Percentiles rank a stretch among this genome's conserved stretches.
Evolutionary conservation across 2,797 vertebrate species (phyloP).

Genomic region (Buphagus erythrorhynchus): DNA sequence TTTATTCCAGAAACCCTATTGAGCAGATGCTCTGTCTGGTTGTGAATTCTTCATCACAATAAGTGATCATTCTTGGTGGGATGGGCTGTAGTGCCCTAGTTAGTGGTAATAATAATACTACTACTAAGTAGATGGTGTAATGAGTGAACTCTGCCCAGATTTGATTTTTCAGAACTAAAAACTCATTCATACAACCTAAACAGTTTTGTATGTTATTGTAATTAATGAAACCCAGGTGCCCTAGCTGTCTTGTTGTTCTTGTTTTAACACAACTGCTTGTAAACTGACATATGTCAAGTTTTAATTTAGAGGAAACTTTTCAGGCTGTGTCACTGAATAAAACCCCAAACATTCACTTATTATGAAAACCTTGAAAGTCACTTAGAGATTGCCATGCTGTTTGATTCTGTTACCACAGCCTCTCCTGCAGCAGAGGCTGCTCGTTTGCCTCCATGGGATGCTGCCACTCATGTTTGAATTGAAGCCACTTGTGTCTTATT

Average conservation of each 20-base stretch:
- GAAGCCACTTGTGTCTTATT: constrained; percentile 59
- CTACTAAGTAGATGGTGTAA: neutral
- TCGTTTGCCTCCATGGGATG: constrained; percentile 33
- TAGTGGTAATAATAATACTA: neutral
- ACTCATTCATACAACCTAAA: neutral
- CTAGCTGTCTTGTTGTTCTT: constrained; percentile 29
- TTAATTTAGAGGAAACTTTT: constrained; percentile 50
- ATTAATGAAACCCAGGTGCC: constrained; percentile 33
- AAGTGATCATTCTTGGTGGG: neutral
- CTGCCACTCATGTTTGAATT: constrained; percentile 56
- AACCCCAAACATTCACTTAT: neutral
- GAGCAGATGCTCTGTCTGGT: neutral
- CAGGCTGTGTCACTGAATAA: constrained; percentile 14
- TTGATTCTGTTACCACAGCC: constrained; percentile 13
- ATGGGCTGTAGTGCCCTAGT: neutral
- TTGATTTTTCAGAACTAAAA: neutral
- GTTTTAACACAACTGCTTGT: neutral
- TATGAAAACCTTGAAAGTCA: constrained; percentile 53
- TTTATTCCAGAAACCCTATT: neutral
- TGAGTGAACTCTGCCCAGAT: neutral
- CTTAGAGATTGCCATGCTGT: constrained; percentile 33
- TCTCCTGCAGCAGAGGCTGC: neutral
- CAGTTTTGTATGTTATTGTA: constrained; percentile 13
- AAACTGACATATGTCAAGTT: constrained; percentile 37
- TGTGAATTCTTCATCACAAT: neutral